A percentile compares a stretch with the other conserved stretches of the same genome.
phyloP scores from a whole-genome alignment of 2,888 invertebrate genomes.

The Glaucopsyche alexis region DNA sequence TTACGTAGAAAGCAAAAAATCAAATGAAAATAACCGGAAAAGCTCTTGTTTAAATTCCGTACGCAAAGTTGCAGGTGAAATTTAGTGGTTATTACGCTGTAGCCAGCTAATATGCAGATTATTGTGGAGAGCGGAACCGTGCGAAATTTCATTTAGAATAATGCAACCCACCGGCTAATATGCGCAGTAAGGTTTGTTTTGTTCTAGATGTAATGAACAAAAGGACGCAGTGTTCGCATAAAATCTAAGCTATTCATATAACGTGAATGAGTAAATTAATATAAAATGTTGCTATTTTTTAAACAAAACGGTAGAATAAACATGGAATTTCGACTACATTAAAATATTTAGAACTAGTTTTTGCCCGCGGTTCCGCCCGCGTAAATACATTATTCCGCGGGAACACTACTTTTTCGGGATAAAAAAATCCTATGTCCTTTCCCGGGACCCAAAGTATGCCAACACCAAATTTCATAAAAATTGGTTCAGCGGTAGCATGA shows the following conservation, averaged over 20 bases:
- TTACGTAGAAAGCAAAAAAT: background rate
- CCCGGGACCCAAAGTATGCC: no score
- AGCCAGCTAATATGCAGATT: constrained; percentile 18
- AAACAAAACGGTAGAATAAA: background rate
- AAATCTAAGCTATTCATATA: constrained; percentile 3
- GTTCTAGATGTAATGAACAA: constrained; percentile 8
- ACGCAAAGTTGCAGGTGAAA: constrained; percentile 16
- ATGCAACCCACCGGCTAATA: constrained; percentile 6
- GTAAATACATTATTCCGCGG: no score
- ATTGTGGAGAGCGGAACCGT: constrained; percentile 12
- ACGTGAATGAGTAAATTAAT: background rate
- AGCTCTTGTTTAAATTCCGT: background rate
- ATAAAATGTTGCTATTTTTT: constrained; percentile 13
- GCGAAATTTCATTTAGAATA: constrained; percentile 25
- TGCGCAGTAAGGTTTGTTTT: constrained; percentile 20
- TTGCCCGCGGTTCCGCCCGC: no score
- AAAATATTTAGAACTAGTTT: no score
- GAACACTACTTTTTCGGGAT: no score
- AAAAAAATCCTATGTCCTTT: no score
- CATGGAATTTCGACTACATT: background rate
- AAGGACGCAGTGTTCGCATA: background rate
- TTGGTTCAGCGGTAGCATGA: no score
- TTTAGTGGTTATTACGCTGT: constrained; percentile 15
- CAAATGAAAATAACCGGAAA: background rate
- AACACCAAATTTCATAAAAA: no score